Evolutionary conservation across 2,888 invertebrate species (phyloP).

Genomic region (Zygaena filipendulae): DNA sequence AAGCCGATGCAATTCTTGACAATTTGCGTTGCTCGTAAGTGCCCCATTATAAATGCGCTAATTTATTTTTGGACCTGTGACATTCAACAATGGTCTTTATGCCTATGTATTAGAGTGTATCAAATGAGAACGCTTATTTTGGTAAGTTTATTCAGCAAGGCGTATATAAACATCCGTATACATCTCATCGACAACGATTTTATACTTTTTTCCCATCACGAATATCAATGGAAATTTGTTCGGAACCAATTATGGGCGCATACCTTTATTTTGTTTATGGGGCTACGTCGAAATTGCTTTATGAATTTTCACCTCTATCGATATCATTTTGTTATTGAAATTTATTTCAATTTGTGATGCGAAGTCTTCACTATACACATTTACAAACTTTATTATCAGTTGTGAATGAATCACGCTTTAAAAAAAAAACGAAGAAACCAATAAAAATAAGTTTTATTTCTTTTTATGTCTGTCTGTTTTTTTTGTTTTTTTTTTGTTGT

Average conservation of each 20-base stretch:
- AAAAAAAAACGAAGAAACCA: too few relatives aligned
- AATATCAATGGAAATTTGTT: slow-evolving; percentile 67
- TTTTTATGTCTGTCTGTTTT: too few relatives aligned
- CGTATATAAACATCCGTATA: slow-evolving; percentile 48
- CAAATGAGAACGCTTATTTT: too few relatives aligned
- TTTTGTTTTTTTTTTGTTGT: too few relatives aligned
- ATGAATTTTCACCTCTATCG: slow-evolving; percentile 18
- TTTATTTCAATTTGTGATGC: neutral
- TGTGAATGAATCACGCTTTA: too few relatives aligned
- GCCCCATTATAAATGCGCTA: slow-evolving; percentile 56
- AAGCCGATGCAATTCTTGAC: slow-evolving; percentile 56
- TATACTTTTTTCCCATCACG: slow-evolving; percentile 64
- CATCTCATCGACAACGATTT: slow-evolving; percentile 58
- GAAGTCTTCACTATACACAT: too few relatives aligned
- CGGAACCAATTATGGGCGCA: slow-evolving; percentile 54
- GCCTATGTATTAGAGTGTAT: too few relatives aligned
- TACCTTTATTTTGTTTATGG: slow-evolving; percentile 48
- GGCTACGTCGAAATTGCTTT: slow-evolving; percentile 31
- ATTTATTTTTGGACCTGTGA: slow-evolving; percentile 19
- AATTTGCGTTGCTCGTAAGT: slow-evolving; percentile 62
- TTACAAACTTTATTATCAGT: too few relatives aligned
- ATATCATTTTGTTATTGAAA: too few relatives aligned
- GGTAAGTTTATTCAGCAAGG: too few relatives aligned
- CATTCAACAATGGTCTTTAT: too few relatives aligned
- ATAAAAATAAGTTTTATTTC: too few relatives aligned